These are phyloP conservation scores for Coleophora deauratella DNA, from an alignment of 2,888 invertebrate genomes.

Conservation along the genomic window DNA sequence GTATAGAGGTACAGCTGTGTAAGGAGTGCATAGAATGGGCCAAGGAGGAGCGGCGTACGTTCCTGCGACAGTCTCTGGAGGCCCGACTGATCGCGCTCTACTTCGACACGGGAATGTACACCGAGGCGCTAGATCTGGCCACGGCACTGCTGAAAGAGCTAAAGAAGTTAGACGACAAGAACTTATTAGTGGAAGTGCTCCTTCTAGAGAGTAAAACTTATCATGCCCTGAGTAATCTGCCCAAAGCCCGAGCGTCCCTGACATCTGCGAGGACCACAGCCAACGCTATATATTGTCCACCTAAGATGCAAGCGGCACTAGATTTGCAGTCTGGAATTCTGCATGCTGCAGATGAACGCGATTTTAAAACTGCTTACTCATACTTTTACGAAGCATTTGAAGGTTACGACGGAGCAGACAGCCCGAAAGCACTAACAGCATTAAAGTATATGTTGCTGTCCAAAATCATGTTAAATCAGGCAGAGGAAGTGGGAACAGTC, in stretches of 20 bases:
- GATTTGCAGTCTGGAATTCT: conserved; percentile 98
- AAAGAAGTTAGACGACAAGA: conserved; percentile 99
- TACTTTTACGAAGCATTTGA: conserved; percentile 99
- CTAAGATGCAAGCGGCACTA: conserved; percentile 97
- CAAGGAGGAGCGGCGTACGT: conserved; percentile 97
- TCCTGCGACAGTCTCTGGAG: conserved; percentile 96
- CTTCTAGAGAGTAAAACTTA: conserved; percentile 98
- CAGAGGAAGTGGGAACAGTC: conserved; percentile 96
- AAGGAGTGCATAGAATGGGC: conserved; percentile 99
- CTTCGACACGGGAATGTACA: conserved; percentile 92
- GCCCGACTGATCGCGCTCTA: conserved; percentile 95
- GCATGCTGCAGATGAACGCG: conserved; percentile 99
- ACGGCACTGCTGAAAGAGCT: conserved; percentile 93
- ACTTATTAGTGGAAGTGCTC: conserved; percentile 97
- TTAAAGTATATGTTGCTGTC: conserved; percentile 99
- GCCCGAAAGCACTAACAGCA: conserved; percentile 92
- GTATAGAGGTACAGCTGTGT: conserved; percentile 93
- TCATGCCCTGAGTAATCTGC: conserved; percentile 96
- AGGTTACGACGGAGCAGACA: conserved; percentile 96
- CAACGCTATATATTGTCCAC: conserved; percentile 99
- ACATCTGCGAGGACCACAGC: conserved; percentile 99
- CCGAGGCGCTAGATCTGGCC: conserved; percentile 88
- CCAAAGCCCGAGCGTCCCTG: conserved; percentile 96
- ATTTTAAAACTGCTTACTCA: conserved; percentile 99
- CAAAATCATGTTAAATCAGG: conserved; percentile 98